phyloP scores from a whole-genome alignment of 2,113 vertebrate species.

The Entomyzon cyanotis region DNA sequence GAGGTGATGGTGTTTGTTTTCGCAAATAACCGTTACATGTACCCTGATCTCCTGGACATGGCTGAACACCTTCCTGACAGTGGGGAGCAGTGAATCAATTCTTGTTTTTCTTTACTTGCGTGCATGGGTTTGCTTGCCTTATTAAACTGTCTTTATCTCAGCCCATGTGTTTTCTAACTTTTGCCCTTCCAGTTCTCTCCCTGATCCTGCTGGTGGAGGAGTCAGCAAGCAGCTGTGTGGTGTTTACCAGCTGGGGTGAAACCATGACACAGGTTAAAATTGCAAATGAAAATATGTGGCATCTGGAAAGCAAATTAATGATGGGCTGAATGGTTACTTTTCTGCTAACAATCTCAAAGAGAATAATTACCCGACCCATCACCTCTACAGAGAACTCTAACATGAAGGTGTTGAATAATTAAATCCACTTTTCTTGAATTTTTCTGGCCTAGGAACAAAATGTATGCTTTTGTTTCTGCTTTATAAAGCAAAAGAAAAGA shows the following conservation, averaged over 20 bases:
- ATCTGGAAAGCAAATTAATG: background rate
- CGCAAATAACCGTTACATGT: background rate
- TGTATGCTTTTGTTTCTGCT: background rate
- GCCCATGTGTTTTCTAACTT: background rate
- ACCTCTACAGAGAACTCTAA: background rate
- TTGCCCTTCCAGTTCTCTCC: background rate
- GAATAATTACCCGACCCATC: background rate
- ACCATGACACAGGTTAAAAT: background rate
- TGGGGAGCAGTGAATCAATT: background rate
- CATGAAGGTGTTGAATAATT: background rate
- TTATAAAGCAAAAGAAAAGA: background rate
- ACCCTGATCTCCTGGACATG: background rate
- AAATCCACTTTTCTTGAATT: background rate
- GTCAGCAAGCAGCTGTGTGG: rapidly evolving
- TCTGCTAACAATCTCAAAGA: background rate
- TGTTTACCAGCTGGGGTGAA: background rate
- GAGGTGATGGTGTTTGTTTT: background rate
- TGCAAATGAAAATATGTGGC: background rate
- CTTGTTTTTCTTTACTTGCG: background rate
- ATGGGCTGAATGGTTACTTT: background rate
- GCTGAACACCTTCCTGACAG: background rate
- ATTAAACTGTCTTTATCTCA: background rate
- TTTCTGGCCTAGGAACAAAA: background rate
- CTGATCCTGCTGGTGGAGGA: background rate
- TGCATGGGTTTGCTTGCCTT: background rate